A percentile compares a stretch with the other conserved stretches of the same genome.
These are phyloP conservation scores for Oceanites oceanicus DNA, from an alignment of 2,113 vertebrate genomes.

Conservation along the genomic window DNA sequence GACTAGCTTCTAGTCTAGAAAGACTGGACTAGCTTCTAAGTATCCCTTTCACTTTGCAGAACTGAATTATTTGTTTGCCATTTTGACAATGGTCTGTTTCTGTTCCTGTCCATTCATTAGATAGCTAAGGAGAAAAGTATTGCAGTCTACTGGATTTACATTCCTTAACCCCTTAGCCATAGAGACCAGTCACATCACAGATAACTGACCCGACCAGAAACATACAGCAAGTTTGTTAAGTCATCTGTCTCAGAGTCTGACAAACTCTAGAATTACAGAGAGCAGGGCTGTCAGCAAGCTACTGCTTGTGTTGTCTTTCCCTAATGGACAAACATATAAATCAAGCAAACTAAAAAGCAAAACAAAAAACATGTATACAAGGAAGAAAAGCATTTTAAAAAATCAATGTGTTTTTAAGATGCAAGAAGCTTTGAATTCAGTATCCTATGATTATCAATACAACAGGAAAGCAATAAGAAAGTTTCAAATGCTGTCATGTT, in stretches of 20 bases:
- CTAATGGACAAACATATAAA: background rate
- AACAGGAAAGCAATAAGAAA: background rate
- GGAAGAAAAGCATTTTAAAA: background rate
- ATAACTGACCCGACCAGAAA: background rate
- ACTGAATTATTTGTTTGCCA: background rate
- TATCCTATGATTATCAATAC: background rate
- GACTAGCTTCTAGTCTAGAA: background rate
- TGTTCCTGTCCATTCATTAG: background rate
- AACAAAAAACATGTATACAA: background rate
- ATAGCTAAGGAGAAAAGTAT: background rate
- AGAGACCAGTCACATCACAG: background rate
- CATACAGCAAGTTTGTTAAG: background rate
- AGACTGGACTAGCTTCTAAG: background rate
- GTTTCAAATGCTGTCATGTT: background rate
- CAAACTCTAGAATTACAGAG: background rate
- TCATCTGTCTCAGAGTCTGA: background rate
- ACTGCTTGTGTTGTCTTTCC: background rate
- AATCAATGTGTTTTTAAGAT: background rate
- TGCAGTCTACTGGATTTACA: background rate
- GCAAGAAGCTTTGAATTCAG: background rate
- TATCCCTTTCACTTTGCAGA: background rate
- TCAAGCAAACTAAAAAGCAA: background rate
- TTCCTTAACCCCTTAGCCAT: background rate
- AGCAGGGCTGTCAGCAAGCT: background rate
- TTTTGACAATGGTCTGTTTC: background rate